phyloP scores from a whole-genome alignment of 2,888 invertebrate genomes.

The Melikaiella ostensackeni region DNA sequence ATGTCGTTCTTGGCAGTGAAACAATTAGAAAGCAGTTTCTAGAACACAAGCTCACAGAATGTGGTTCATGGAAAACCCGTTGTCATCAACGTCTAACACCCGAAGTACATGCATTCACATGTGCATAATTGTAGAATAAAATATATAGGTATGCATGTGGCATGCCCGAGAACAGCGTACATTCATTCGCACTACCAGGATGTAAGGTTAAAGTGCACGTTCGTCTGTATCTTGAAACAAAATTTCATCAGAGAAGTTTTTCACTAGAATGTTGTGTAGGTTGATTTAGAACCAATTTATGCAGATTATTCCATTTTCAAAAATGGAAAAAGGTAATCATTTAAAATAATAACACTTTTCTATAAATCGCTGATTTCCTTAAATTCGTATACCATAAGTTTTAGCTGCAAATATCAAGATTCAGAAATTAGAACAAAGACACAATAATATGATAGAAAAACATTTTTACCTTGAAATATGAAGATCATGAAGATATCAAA shows the following conservation, averaged over 20 bases:
- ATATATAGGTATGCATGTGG: background rate
- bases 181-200: constrained; percentile 25
- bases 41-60: constrained; percentile 23
- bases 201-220: constrained; percentile 32
- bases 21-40: constrained; percentile 48
- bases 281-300: no score
- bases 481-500: no score
- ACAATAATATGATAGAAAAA: no score
- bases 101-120: constrained; percentile 18
- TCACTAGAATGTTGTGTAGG: background rate
- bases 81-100: constrained; percentile 25
- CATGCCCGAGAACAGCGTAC: background rate
- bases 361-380: no score
- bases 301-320: no score
- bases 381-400: no score
- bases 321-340: no score
- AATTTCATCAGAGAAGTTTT: constrained; percentile 1
- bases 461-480: no score
- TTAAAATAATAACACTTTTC: no score
- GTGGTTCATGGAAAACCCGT: constrained; percentile 30
- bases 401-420: no score
- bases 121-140: constrained; percentile 15
- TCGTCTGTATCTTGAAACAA: constrained; percentile 7
- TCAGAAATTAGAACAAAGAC: no score
- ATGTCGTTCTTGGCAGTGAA: constrained; percentile 56